phyloP scores from a whole-genome alignment of 2,888 invertebrate genomes.

The Neocrepidodera transversa region DNA sequence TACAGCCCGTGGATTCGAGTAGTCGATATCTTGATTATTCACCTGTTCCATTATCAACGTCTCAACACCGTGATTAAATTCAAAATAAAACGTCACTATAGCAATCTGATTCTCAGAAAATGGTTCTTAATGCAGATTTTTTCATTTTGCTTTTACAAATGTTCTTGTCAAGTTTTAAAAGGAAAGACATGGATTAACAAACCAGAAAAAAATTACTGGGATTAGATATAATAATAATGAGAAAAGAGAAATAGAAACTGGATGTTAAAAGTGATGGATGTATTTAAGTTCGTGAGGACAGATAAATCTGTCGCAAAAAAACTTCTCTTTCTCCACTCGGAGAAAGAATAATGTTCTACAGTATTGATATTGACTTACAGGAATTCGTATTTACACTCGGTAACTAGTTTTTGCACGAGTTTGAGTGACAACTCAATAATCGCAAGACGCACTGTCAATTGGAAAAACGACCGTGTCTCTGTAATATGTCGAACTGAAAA shows the following conservation, averaged over 20 bases:
- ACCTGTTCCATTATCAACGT: conserved; percentile 1
- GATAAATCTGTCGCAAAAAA: neutral
- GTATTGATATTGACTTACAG: conserved; percentile 32
- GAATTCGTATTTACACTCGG: conserved; percentile 34
- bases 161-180: too few relatives aligned
- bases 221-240: too few relatives aligned
- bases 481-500: conserved; percentile 22
- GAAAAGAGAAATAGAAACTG: neutral
- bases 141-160: neutral
- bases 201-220: too few relatives aligned
- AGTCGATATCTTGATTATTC: conserved; percentile 6
- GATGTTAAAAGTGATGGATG: neutral
- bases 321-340: conserved; percentile 1
- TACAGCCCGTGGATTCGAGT: neutral
- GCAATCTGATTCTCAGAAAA: neutral
- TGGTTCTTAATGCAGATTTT: neutral
- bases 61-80: neutral
- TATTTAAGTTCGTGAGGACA: neutral
- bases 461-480: conserved; percentile 18
- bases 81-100: neutral
- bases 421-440: conserved; percentile 40
- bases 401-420: conserved; percentile 36
- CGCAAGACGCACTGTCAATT: conserved; percentile 20
- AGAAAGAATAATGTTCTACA: conserved; percentile 30
- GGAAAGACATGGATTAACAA: too few relatives aligned